phyloP scores from a whole-genome alignment of 2,797 vertebrate genomes.

The Brachyalestes nurse region DNA sequence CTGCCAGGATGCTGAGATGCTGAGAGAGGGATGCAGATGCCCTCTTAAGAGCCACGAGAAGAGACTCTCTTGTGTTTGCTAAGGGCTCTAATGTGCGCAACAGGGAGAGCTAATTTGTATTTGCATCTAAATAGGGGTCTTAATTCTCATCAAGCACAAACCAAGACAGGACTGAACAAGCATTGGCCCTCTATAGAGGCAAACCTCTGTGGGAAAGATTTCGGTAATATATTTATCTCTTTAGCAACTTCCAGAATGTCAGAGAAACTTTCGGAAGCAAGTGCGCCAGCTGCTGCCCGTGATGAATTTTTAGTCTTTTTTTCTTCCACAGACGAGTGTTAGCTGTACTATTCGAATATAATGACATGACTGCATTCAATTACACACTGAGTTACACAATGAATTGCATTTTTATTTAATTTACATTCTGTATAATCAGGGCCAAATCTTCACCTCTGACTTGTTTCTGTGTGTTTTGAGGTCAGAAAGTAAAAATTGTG shows the following conservation, averaged over 20 bases:
- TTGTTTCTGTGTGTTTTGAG: no score
- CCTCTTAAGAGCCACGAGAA: constrained; percentile 54
- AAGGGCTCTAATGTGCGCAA: constrained; percentile 54
- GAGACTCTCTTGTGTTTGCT: constrained; percentile 54
- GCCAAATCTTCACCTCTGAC: no score
- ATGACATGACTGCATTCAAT: neutral
- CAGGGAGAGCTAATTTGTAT: constrained; percentile 59
- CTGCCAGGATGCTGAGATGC: constrained; percentile 24
- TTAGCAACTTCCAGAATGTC: constrained; percentile 37
- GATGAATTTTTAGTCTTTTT: neutral
- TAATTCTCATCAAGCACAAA: constrained; percentile 54
- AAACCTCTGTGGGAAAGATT: constrained; percentile 35
- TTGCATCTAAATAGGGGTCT: constrained; percentile 59
- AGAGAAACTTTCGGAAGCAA: neutral
- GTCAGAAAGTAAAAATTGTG: no score
- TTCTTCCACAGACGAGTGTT: neutral
- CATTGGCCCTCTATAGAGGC: constrained; percentile 42
- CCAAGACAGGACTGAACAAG: constrained; percentile 32
- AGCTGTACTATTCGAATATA: neutral
- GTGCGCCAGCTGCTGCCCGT: neutral
- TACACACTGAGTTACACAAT: no score
- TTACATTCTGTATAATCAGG: no score
- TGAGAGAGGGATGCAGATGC: constrained; percentile 45
- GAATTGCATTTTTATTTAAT: no score
- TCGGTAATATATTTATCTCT: constrained; percentile 53